phyloP scores from a whole-genome alignment of 2,797 vertebrate genomes.

The Leptatherina wallacei region DNA sequence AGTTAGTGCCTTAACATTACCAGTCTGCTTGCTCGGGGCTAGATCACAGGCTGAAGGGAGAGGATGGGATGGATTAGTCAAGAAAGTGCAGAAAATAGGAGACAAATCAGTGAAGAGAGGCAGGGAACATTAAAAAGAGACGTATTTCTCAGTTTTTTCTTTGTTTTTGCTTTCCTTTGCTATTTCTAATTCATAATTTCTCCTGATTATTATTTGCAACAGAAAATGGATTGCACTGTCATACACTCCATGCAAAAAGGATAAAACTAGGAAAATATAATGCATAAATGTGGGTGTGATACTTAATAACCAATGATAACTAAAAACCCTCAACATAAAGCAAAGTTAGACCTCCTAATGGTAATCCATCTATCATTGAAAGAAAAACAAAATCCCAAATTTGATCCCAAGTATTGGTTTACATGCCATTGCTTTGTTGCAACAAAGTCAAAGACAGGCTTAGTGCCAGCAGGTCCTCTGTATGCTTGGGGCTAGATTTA shows the following conservation, averaged over 20 bases:
- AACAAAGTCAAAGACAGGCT: slow-evolving; percentile 35
- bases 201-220: background rate
- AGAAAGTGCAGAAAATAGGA: slow-evolving; percentile 19
- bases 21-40: slow-evolving; percentile 76
- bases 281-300: background rate
- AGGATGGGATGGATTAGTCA: slow-evolving; percentile 11
- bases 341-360: rapidly evolving
- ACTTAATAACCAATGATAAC: background rate
- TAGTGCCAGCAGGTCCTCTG: slow-evolving; percentile 61
- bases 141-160: rapidly evolving
- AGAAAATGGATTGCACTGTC: background rate
- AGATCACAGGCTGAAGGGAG: slow-evolving; percentile 38
- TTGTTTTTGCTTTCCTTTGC: background rate
- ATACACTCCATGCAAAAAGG: background rate
- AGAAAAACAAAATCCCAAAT: slow-evolving; percentile 10
- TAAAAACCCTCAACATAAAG: background rate
- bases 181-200: background rate
- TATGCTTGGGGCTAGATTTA: slow-evolving; percentile 84
- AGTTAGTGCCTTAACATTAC: slow-evolving; percentile 79
- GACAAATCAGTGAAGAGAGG: slow-evolving; percentile 15
- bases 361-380: background rate
- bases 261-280: background rate
- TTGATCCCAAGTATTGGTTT: slow-evolving; percentile 13
- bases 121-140: slow-evolving; percentile 44
- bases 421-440: slow-evolving; percentile 21